phyloP scores from a whole-genome alignment of 2,888 invertebrate genomes.

The Epistrophe eligans region DNA sequence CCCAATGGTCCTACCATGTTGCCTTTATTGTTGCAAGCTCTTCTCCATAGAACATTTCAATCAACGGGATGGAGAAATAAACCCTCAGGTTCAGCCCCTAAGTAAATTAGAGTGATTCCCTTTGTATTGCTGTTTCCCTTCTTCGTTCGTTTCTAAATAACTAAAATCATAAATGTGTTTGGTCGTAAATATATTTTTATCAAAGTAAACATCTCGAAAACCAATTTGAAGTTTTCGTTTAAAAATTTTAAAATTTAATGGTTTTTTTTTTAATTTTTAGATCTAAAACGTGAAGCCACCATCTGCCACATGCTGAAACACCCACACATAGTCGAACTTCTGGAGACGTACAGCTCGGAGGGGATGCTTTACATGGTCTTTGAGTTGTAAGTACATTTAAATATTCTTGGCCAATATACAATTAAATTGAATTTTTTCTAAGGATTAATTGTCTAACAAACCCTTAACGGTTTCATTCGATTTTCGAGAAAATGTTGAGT shows the following conservation, averaged over 20 bases:
- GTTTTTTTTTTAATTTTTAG: slow-evolving; percentile 85
- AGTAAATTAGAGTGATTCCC: slow-evolving; percentile 47
- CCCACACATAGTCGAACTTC: slow-evolving; percentile 98
- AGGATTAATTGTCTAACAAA: slow-evolving; percentile 39
- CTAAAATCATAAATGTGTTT: slow-evolving; percentile 24
- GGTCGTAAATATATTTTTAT: slow-evolving; percentile 4
- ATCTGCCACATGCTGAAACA: slow-evolving; percentile 99
- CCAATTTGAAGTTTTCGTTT: slow-evolving; percentile 15
- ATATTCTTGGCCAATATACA: slow-evolving; percentile 23
- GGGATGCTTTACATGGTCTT: slow-evolving; percentile 99
- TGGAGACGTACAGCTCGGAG: slow-evolving; percentile 99
- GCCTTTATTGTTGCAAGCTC: slow-evolving; percentile 38
- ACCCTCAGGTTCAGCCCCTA: slow-evolving; percentile 24
- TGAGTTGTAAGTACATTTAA: slow-evolving; percentile 94
- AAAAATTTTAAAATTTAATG: slow-evolving; percentile 24
- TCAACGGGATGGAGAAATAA: slow-evolving; percentile 16
- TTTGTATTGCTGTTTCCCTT: slow-evolving; percentile 16
- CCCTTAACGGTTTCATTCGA: slow-evolving; percentile 29
- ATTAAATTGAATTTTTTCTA: slow-evolving; percentile 24
- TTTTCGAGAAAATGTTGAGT: neutral
- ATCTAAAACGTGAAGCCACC: slow-evolving; percentile 98
- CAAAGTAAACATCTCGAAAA: neutral
- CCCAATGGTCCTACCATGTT: slow-evolving; percentile 36
- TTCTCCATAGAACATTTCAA: slow-evolving; percentile 39
- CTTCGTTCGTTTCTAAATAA: neutral